phyloP scores from a whole-genome alignment of 37 sponge, comb jelly and placozoan genomes.

The Axinella damicornis region DNA sequence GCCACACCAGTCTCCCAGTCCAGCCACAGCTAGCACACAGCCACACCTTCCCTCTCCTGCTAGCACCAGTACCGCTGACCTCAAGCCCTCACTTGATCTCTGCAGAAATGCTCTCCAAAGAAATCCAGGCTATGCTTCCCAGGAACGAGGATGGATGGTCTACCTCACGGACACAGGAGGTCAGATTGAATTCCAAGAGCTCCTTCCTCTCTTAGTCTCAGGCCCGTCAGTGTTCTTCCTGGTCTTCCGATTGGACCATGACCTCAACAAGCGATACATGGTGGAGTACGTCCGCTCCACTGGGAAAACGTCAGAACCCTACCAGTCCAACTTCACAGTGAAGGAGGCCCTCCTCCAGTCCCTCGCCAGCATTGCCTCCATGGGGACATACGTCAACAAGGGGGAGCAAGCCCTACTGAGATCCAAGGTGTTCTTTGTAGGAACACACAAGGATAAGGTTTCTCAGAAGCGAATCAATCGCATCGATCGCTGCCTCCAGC shows the following conservation, averaged over 20 bases:
- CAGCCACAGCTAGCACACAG: no score
- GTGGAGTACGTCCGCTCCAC: not conserved
- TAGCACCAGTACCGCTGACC: no score
- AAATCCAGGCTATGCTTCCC: not conserved
- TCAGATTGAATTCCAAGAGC: constrained; percentile 16
- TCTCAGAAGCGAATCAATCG: not conserved
- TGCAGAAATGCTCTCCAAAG: no score
- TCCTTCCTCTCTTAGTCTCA: constrained; percentile 11
- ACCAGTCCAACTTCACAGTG: constrained; percentile 7
- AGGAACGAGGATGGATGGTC: not conserved
- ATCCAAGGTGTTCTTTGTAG: not conserved
- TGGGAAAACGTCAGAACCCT: not conserved
- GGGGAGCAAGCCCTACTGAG: no score
- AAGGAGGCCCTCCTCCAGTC: constrained; percentile 14
- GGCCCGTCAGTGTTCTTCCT: constrained; percentile 19
- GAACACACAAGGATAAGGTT: constrained; percentile 1
- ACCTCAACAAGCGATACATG: constrained; percentile 1
- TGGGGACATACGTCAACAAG: no score
- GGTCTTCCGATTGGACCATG: constrained; percentile 8
- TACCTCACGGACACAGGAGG: constrained; percentile 24
- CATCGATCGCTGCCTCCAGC: not conserved
- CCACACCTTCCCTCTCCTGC: no score
- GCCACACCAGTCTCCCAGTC: not conserved
- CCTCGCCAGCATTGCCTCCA: constrained; percentile 17
- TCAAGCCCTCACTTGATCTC: no score